Evolutionary conservation across 2,888 invertebrate species (phyloP).

Genomic region (Zygaena filipendulae): DNA sequence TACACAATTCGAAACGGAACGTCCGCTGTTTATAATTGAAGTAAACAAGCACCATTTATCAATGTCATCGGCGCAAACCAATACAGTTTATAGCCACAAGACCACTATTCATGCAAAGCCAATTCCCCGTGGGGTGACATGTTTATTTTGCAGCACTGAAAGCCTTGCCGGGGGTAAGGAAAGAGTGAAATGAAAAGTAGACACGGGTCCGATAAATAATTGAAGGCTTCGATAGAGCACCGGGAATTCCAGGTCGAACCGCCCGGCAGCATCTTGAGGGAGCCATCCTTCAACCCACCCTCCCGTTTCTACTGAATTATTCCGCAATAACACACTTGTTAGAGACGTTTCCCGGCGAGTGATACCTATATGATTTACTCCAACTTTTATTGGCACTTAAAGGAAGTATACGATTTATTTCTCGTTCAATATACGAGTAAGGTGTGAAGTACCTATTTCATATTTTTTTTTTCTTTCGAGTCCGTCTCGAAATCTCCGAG

Average conservation of each 20-base stretch:
- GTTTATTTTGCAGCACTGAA: slow-evolving; percentile 49
- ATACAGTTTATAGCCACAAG: slow-evolving; percentile 39
- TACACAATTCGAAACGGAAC: slow-evolving; percentile 19
- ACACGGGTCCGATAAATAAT: slow-evolving; percentile 69
- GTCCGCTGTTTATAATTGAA: slow-evolving; percentile 28
- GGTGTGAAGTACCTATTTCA: slow-evolving; percentile 61
- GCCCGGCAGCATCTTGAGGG: slow-evolving; percentile 47
- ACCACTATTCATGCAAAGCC: slow-evolving; percentile 39
- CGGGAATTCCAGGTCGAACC: slow-evolving; percentile 54
- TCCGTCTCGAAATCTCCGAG: slow-evolving; percentile 41
- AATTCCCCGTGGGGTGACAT: slow-evolving; percentile 51
- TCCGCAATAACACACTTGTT: slow-evolving; percentile 68
- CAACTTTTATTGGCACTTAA: slow-evolving; percentile 69
- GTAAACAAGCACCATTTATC: slow-evolving; percentile 32
- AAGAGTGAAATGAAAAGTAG: slow-evolving; percentile 67
- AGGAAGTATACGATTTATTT: slow-evolving; percentile 67
- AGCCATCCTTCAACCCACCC: slow-evolving; percentile 61
- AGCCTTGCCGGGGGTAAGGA: slow-evolving; percentile 36
- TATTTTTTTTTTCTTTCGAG: slow-evolving; percentile 59
- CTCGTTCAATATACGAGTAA: slow-evolving; percentile 64
- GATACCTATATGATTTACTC: slow-evolving; percentile 69
- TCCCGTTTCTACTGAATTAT: slow-evolving; percentile 62
- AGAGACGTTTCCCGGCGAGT: slow-evolving; percentile 64
- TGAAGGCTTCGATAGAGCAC: slow-evolving; percentile 64
- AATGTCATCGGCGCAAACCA: slow-evolving; percentile 29